Base-by-base conservation (phyloP, 2,113 vertebrate species). In the Albula glossodonta region DNA sequence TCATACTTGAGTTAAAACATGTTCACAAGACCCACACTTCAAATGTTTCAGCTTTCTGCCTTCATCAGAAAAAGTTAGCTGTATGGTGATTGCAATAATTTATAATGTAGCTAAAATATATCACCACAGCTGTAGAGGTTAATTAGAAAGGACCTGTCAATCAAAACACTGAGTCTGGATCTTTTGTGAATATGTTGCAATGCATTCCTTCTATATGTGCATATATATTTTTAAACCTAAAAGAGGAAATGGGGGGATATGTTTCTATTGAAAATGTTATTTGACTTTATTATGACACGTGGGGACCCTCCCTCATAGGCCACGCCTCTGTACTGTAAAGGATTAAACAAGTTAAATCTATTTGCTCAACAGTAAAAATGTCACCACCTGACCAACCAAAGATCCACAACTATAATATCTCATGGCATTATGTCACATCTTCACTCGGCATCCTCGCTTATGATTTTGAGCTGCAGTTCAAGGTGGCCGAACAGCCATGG, bases 311-410 rank as follows among this genome's bases (percentile, higher is more conserved):
- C n/a, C 50, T 0, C 17, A 49, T 4, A 17, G 15, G 51, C 15
- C 12, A 7, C 10, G n/a, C 2, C 8, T 81, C 17, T 13, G 11
- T 51, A 17, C 70, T 3, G 51, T 6, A 48, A 81, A 17, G 10
- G 11, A 9, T 66, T 66, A 41, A 41, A 41, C 31, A 41, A 41
- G 31, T 41, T 41, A 41, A 41, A 41, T 41, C 31, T 41, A 41
- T 41, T 41, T 41, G 31, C 77, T 66, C 84, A 22, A 41, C 90
- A 96, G 95, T 96, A 78, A 92, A 94, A 88, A 85, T 95, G 88
- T 85, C 89, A 80, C 89, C 93, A 48, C 94, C 94, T 19, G 85
- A 80, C 3, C 63, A 41, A 70, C 93, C 90, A 1, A 84, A 17
- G 0, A 77, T 66, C n/a, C 90, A 84, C 1, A 83, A 82, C 5